Conservation (phyloP, 2,113 vertebrate species). For the Thinocorus orbignyianus region DNA sequence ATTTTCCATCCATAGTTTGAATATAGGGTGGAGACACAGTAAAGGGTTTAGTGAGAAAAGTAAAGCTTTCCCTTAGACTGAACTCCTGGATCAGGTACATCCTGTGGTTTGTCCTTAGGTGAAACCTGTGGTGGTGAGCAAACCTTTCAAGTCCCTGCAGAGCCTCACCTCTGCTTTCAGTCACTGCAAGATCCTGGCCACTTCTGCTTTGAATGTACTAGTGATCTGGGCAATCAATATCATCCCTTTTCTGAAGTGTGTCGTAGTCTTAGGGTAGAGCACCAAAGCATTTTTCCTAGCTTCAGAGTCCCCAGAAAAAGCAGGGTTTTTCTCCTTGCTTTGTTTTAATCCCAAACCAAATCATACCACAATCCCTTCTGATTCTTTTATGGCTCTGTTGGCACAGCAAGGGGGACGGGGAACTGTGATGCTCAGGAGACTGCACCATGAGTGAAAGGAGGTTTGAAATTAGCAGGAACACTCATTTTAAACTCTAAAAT, state of each 20-base stretch:
- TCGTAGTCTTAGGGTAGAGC: neutral
- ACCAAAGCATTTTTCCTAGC: neutral
- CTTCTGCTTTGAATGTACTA: neutral
- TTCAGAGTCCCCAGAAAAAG: neutral
- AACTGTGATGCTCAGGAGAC: neutral
- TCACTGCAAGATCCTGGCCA: neutral
- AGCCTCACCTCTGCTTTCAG: neutral
- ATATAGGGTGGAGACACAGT: neutral
- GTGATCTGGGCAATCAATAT: neutral
- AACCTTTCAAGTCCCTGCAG: neutral
- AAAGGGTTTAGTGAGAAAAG: neutral
- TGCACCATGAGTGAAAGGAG: neutral
- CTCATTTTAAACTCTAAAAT: neutral
- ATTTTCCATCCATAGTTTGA: neutral
- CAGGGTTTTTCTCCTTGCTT: rapidly evolving
- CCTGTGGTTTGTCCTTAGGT: neutral
- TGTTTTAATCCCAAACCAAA: neutral
- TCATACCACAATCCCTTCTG: neutral
- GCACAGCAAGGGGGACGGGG: neutral
- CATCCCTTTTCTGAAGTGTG: neutral
- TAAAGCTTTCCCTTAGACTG: neutral
- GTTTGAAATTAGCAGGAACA: neutral
- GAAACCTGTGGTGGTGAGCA: neutral
- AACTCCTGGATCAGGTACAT: neutral
- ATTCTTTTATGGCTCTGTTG: neutral